phyloP scores from a whole-genome alignment of 2,888 invertebrate species.

The Neoaliturus tenellus region DNA sequence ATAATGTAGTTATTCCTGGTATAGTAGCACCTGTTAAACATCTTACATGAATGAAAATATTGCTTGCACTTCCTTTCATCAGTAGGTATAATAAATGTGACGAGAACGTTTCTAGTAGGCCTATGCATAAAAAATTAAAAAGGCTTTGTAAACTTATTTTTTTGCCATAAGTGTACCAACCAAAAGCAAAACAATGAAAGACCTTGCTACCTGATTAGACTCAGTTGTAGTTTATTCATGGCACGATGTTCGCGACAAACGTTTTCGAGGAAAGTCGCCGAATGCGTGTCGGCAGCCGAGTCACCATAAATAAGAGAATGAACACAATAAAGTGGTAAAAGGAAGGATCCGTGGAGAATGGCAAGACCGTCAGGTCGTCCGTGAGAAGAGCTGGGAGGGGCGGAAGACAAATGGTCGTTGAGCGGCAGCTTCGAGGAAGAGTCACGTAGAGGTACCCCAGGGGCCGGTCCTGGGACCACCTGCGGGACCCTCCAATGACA shows the following conservation, averaged over 20 bases:
- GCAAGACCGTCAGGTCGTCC: neutral
- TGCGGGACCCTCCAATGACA: neutral
- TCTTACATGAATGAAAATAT: no score
- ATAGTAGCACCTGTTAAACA: no score
- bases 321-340: neutral
- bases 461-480: neutral
- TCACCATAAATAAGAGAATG: neutral
- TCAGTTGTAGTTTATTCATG: neutral
- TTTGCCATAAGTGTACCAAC: no score
- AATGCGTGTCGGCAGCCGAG: neutral
- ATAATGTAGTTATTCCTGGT: no score
- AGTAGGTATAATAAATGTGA: no score
- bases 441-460: conserved; percentile 5
- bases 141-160: no score
- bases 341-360: neutral
- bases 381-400: neutral
- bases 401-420: neutral
- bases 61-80: no score
- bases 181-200: neutral
- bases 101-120: no score
- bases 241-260: neutral
- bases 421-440: neutral
- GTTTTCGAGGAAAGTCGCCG: neutral
- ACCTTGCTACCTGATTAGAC: neutral
- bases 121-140: no score